phyloP scores from a whole-genome alignment of 2,888 invertebrate genomes.

The Lepas anatifera region DNA sequence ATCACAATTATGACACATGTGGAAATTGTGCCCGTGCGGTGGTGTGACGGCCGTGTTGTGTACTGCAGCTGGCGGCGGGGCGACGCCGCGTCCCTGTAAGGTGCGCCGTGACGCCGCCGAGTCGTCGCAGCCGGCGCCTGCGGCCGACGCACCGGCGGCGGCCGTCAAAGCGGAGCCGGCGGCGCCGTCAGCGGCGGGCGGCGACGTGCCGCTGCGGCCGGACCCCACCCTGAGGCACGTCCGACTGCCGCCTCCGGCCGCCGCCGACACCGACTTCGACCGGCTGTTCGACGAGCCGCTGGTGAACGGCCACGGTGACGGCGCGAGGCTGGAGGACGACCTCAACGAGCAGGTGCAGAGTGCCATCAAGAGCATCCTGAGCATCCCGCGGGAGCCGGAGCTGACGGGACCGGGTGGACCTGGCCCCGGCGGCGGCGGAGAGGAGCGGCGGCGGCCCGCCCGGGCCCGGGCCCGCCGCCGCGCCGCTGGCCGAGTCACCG shows the following conservation, averaged over 20 bases:
- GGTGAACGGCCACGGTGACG: neutral
- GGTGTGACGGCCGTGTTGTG: no score
- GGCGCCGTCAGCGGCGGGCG: neutral
- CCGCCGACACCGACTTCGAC: neutral
- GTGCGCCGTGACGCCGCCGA: neutral
- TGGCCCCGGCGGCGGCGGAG: no score
- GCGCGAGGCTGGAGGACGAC: conserved; percentile 4
- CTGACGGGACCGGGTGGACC: no score
- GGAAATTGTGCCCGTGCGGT: no score
- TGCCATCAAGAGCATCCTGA: conserved; percentile 28
- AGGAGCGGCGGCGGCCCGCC: conserved; percentile 25
- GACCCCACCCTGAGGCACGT: neutral
- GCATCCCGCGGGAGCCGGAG: conserved; percentile 3
- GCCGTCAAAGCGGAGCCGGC: neutral
- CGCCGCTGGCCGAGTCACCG: neutral
- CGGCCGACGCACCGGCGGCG: neutral
- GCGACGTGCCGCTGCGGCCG: neutral
- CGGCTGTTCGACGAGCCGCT: neutral
- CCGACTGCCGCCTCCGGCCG: neutral
- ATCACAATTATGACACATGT: no score
- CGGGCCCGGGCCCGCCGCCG: neutral
- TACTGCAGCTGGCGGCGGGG: no score
- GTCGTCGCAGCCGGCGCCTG: neutral
- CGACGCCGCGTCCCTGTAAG: neutral
- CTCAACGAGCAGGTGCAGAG: conserved; percentile 28